phyloP scores from a whole-genome alignment of 2,797 vertebrate genomes.

The Cirrhinus mrigala region DNA sequence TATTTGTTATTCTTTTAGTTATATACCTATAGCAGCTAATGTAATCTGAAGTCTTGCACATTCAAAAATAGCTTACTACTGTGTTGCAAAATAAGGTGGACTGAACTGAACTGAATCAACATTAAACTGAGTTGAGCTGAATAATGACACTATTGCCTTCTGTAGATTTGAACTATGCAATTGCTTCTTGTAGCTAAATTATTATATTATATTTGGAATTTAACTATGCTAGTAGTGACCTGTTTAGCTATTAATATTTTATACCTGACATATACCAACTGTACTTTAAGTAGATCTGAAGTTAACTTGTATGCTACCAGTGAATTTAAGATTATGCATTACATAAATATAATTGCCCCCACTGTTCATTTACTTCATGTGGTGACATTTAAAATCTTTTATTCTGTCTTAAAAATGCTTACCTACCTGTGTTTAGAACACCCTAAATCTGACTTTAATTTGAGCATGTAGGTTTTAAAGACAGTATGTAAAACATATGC shows the following conservation, averaged over 20 bases:
- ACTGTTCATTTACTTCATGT: background rate
- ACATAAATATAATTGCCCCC: background rate
- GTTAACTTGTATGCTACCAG: background rate
- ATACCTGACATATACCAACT: background rate
- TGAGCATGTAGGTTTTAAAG: background rate
- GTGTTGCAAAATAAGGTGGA: background rate
- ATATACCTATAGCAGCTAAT: too few relatives aligned
- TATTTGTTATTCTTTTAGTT: too few relatives aligned
- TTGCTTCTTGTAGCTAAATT: background rate
- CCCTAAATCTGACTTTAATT: background rate
- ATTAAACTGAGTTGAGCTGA: background rate
- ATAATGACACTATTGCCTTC: background rate
- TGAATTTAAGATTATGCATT: background rate
- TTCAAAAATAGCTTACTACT: background rate
- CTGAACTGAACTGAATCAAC: background rate
- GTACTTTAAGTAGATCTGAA: background rate
- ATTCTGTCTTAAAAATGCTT: background rate
- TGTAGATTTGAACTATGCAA: background rate
- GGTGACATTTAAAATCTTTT: background rate
- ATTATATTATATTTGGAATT: background rate
- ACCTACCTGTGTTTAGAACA: background rate
- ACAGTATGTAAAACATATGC: background rate
- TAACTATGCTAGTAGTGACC: background rate
- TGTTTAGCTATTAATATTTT: background rate
- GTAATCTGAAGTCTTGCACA: background rate